Evolutionary conservation across 2,113 vertebrate species (phyloP), one percentile per base, ranked within the genome.

Genomic region (Pardalotus punctatus): DNA sequence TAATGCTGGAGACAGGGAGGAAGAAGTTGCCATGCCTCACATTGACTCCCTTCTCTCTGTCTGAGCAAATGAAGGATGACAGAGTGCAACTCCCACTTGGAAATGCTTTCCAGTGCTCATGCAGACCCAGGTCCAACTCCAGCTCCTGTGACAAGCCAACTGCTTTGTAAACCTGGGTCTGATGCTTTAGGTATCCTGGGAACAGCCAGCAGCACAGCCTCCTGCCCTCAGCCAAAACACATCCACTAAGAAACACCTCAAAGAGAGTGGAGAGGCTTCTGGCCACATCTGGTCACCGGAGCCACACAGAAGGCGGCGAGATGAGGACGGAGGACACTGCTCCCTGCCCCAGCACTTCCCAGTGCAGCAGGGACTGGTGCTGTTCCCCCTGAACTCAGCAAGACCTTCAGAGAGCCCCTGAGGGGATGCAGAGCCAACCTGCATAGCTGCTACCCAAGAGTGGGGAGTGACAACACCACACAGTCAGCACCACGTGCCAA

Each of bases 1-100:
- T 97, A 94, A 98, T 98, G 98, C 96, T 96, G 94, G 90, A 93
- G 98, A 97, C 89, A 94, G 97, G 96, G 92, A 97, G 97, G 97
- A 96, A 97, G 95, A 89, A 93, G 98, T 97, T 97, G 96, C 80
- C 94, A 10, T 93, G 92, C 86, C 96, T 96, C 96, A 51, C 67
- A 25, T 86, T 28, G 70, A 65, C 92, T 96, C 93, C 94, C 94
- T 96, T 92, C 85, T 79, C 91, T 86, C 81, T 81, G 93, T 94
- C 97, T 71, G 93, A 73, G 94, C 86, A 71, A 50, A 47, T 83
- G 93, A 96, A 45, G 73, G 91, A 95, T 96, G 93, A 94, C 94
- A 86, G 84, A 90, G 90, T 5, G 43, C 95, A 96, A 94, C 95
- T 98, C 96, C 97, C 93, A 81, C 97, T 96, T 77, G 15, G 96